Conservation (phyloP, 2,113 vertebrate species). For the Lepidothrix coronata region DNA sequence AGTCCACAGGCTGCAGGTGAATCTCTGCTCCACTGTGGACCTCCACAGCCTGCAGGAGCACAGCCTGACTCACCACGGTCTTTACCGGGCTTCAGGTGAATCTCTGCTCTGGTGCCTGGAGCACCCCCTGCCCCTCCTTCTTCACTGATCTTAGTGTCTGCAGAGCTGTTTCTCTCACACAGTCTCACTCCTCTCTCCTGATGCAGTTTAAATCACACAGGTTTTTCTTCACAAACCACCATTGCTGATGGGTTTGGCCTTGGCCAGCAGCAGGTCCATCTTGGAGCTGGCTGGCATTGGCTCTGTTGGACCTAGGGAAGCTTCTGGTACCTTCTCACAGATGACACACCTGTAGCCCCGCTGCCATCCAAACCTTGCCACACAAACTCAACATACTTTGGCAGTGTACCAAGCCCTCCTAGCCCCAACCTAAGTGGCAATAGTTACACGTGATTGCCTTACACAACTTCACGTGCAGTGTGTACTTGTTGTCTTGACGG, state of each 20-base stretch:
- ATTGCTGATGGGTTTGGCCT: not conserved
- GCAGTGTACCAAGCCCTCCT: not conserved
- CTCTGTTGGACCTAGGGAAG: not conserved
- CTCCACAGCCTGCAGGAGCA: not conserved
- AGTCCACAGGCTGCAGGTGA: not conserved
- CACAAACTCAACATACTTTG: not conserved
- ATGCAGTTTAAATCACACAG: not conserved
- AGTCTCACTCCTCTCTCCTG: not conserved
- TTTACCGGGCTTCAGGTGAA: not conserved
- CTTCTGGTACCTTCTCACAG: not conserved
- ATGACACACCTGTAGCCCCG: not conserved
- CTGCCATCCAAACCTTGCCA: not conserved
- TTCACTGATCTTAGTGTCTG: not conserved
- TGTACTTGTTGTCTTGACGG: not conserved
- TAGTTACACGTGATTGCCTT: not conserved
- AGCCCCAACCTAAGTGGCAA: too few relatives aligned
- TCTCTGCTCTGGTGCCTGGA: not conserved
- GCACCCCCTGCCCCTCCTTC: not conserved
- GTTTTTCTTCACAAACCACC: not conserved
- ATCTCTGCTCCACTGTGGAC: not conserved
- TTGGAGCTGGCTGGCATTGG: not conserved
- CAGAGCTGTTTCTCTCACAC: not conserved
- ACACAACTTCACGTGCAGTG: not conserved
- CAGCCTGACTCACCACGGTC: not conserved
- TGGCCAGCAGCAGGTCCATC: not conserved